phyloP scores from a whole-genome alignment of 2,888 invertebrate species.

The Helleia helle region DNA sequence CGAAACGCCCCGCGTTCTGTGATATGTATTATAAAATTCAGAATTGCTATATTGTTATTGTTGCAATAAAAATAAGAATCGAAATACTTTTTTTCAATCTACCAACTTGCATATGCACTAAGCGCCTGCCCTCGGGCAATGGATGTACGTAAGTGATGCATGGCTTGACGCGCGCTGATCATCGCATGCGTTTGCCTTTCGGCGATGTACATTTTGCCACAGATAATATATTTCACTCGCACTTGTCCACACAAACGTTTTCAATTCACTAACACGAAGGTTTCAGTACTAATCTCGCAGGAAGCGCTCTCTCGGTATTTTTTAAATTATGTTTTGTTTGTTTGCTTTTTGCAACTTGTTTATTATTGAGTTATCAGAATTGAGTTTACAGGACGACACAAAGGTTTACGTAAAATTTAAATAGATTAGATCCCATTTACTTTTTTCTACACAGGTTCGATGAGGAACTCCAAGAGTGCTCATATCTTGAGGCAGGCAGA shows the following conservation, averaged over 20 bases:
- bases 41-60: constrained; percentile 46
- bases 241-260: constrained; percentile 33
- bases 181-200: constrained; percentile 58
- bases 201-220: constrained; percentile 33
- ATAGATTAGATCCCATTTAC: constrained; percentile 60
- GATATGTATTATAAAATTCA: constrained; percentile 45
- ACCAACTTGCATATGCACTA: constrained; percentile 37
- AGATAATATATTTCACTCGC: constrained; percentile 31
- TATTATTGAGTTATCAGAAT: constrained; percentile 6
- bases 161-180: constrained; percentile 59
- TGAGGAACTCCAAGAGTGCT: constrained; percentile 80
- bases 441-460: constrained; percentile 73
- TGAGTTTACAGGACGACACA: constrained; percentile 22
- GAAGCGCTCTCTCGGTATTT: constrained; percentile 6
- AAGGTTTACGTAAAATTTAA: constrained; percentile 10
- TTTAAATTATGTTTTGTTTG: constrained; percentile 12
- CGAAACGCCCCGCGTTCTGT: constrained; percentile 74
- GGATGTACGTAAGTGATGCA: constrained; percentile 62
- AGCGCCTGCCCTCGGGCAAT: constrained; percentile 39
- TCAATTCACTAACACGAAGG: constrained; percentile 20
- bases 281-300: constrained; percentile 13
- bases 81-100: constrained; percentile 48
- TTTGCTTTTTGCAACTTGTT: constrained; percentile 12
- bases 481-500: constrained; percentile 77
- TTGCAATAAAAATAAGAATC: constrained; percentile 66